Base-by-base conservation (phyloP, 2,888 invertebrate genomes). In the Corythucha ciliata region DNA sequence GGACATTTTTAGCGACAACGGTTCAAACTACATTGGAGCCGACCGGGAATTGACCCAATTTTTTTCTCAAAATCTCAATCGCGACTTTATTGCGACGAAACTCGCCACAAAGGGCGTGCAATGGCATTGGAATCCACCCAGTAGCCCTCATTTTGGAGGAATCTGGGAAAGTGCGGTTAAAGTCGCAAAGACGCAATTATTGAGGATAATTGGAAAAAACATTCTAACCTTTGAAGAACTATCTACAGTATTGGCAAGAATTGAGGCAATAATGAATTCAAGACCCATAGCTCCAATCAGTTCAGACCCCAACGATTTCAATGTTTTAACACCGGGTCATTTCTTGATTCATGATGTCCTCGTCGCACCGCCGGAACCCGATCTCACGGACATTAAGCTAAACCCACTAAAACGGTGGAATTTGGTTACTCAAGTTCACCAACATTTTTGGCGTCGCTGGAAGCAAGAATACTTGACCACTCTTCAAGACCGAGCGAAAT, bases 1-100 rank as follows among this genome's bases (percentile, higher is more conserved):
- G 8, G 52, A 62, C 2, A 54, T 68, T 0, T 62, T 56, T 40
- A 63, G 63, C 3, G 67, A 68, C 47, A 64, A 64, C 24, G 65
- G 63, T 1, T 62, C 63, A 1, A 67, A 65, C 49, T 67, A 65
- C 46, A 58, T 65, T 2, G 65, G 64, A 3, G 64, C 66, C 1
- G 56, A 56, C 29, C 45, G 36, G 5, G 40, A 36, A 36, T 45
- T 2, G 12, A 48, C 22, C 0, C 61, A n/a, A 40, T n/a, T n/a
- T n/a, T n/a, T n/a, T n/a, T n/a, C n/a, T n/a, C n/a, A n/a, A n/a
- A n/a, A n/a, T n/a, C n/a, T n/a, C n/a, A n/a, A n/a, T n/a, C n/a
- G n/a, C n/a, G 57, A 1, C 46, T 42, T 4, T 49, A 59, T 12
- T 49, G 53, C 2, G 57, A 60, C 12, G 21, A 54, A 7, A 66